Base-by-base conservation (phyloP, 2,888 invertebrate species). In the Eilema caniola region DNA sequence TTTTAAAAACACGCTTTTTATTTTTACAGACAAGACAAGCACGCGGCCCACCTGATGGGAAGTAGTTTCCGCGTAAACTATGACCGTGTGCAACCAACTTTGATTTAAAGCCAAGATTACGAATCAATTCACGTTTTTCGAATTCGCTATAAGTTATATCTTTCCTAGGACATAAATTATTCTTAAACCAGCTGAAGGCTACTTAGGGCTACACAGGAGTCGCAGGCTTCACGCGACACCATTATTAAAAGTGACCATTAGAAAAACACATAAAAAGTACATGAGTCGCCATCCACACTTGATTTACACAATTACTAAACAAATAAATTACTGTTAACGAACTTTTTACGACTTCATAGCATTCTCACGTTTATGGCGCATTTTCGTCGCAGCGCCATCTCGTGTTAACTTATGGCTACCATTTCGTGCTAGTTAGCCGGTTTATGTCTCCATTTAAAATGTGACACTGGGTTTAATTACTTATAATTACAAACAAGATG, bases 281-380 rank as follows among this genome's bases (percentile, higher is more conserved):
- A 66, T 31, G 69, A 70, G 71, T 70, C 61, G 70, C 71, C 72
- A 63, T 71, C 71, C 65, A 66, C 73, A 72, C 67, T 80, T 89
- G 88, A 89, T 89, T 89, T 88, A 88, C 85, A 84, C 84, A 84
- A 86, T 89, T 87, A 89, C 89, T 86, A 86, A 84, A 77, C 76
- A 72, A 87, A 89, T 92, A 92, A 92, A 92, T 91, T 86, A 88
- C 77, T 75, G 77, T 85, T 91, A 91, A 92, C 91, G 90, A 92
- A 90, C 86, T 82, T 81, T 92, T 92, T 92, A 92, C 88, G 89
- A 88, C 83, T 67, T 3, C 71, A 66, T 56, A 72, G 61, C 81
- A 77, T 81, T 79, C 77, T 76, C 77, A 68, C 74, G 68, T 88
- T 89, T 88, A 89, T 86, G 87, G 86, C 79, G 78, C 69, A 57